phyloP scores from a whole-genome alignment of 2,888 invertebrate species.

The Aradus depressus region DNA sequence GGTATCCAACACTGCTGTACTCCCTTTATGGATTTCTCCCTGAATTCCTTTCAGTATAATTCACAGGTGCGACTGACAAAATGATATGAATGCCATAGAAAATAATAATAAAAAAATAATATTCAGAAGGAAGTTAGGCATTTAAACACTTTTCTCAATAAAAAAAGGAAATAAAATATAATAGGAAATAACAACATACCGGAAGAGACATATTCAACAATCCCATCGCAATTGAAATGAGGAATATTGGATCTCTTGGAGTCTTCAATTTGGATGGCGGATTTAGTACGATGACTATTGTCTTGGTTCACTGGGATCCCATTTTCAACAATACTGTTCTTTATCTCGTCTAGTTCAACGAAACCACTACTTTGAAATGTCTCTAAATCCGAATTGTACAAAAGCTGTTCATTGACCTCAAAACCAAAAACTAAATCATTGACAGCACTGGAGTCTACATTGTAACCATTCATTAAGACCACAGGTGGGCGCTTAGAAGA shows the following conservation, averaged over 20 bases:
- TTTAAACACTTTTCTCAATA: no score
- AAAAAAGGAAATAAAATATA: background rate
- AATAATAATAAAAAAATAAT: background rate
- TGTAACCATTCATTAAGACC: constrained; percentile 54
- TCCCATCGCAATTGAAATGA: background rate
- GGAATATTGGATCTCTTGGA: background rate
- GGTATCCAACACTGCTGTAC: background rate
- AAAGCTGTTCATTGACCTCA: constrained; percentile 61
- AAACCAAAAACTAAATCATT: constrained; percentile 56
- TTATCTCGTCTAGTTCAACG: background rate
- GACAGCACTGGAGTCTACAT: constrained; percentile 23
- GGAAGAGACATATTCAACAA: constrained; percentile 12
- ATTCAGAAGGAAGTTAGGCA: no score
- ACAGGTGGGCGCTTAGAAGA: constrained; percentile 51
- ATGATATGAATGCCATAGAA: background rate
- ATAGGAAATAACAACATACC: background rate
- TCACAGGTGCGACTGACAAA: no score
- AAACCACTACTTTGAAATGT: constrained; percentile 5
- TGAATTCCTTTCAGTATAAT: background rate
- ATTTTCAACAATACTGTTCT: constrained; percentile 6
- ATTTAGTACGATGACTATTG: constrained; percentile 3
- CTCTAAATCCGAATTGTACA: constrained; percentile 33
- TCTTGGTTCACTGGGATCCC: constrained; percentile 5
- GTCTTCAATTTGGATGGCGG: background rate
- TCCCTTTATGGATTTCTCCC: background rate